Percentiles rank a stretch among this genome's conserved stretches.
phyloP scores from a whole-genome alignment of 1,140 invertebrate species.

The Ruditapes philippinarum region DNA sequence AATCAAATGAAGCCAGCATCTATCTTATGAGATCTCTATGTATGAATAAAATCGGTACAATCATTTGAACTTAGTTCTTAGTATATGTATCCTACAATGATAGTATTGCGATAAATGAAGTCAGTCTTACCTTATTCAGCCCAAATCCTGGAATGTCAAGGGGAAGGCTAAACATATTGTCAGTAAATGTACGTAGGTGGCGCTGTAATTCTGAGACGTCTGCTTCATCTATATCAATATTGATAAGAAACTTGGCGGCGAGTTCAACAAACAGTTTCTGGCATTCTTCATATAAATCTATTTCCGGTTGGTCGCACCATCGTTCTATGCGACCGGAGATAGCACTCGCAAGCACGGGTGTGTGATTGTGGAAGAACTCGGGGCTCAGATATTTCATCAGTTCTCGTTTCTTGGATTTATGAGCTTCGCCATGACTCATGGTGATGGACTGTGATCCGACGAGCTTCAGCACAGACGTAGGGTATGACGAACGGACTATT shows the following conservation, averaged over 20 bases:
- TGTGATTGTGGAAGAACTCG: slow-evolving; percentile 73
- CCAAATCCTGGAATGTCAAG: slow-evolving; percentile 76
- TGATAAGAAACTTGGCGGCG: slow-evolving; percentile 73
- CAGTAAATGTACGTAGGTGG: slow-evolving; percentile 65
- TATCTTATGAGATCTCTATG: too few relatives aligned
- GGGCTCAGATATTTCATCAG: slow-evolving; percentile 75
- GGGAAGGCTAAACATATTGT: slow-evolving; percentile 78
- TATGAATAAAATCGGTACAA: too few relatives aligned
- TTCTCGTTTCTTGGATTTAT: slow-evolving; percentile 67
- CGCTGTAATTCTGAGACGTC: slow-evolving; percentile 60
- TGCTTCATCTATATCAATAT: slow-evolving; percentile 67
- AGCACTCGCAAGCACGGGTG: slow-evolving; percentile 62
- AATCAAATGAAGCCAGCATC: too few relatives aligned
- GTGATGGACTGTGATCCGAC: slow-evolving; percentile 72
- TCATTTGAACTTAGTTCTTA: too few relatives aligned
- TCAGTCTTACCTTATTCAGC: slow-evolving; percentile 72
- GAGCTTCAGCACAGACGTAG: slow-evolving; percentile 69
- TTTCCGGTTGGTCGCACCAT: slow-evolving; percentile 71
- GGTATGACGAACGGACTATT: slow-evolving; percentile 77
- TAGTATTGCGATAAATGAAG: background rate
- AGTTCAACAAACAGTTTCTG: slow-evolving; percentile 73
- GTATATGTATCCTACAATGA: too few relatives aligned
- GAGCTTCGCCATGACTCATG: slow-evolving; percentile 68
- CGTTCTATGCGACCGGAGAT: slow-evolving; percentile 60
- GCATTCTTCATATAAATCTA: slow-evolving; percentile 72